Percentiles rank a stretch among this genome's conserved stretches.
phyloP scores from a whole-genome alignment of 1,140 invertebrate species.

The Heterodera schachtii region DNA sequence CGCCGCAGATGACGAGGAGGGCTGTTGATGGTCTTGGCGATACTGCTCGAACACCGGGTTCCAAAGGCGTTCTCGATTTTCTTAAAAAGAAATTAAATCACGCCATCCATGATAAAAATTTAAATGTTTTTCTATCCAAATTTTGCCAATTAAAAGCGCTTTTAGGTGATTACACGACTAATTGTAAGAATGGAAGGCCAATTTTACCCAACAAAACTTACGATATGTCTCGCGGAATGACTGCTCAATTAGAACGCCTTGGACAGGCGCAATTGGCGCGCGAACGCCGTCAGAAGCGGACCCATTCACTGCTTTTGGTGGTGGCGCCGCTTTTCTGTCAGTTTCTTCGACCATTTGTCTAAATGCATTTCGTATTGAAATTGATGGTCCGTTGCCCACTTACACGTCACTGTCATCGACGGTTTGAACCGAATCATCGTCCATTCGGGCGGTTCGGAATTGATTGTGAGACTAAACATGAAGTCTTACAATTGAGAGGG shows the following conservation, averaged over 20 bases:
- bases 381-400: neutral
- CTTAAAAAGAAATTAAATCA: slow-evolving; percentile 43
- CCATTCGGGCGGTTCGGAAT: neutral
- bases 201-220: slow-evolving; percentile 24
- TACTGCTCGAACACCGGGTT: slow-evolving; percentile 74
- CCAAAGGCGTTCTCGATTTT: slow-evolving; percentile 67
- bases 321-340: neutral
- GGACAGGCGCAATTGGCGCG: slow-evolving; percentile 74
- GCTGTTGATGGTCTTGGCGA: slow-evolving; percentile 71
- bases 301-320: slow-evolving; percentile 44
- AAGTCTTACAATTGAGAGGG: no score
- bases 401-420: slow-evolving; percentile 10
- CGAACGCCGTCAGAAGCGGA: slow-evolving; percentile 68
- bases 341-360: slow-evolving; percentile 10
- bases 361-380: neutral
- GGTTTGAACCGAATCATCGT: neutral
- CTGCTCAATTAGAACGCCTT: slow-evolving; percentile 71
- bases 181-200: no score
- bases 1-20: slow-evolving; percentile 62
- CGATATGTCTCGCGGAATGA: slow-evolving; percentile 58
- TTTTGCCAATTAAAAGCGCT: no score
- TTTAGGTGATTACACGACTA: no score
- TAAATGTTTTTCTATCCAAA: no score
- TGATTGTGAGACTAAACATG: no score
- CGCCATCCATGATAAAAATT: no score